Evolutionary conservation across 2,888 invertebrate species (phyloP).

Genomic region (Cantharis flavilabris): DNA sequence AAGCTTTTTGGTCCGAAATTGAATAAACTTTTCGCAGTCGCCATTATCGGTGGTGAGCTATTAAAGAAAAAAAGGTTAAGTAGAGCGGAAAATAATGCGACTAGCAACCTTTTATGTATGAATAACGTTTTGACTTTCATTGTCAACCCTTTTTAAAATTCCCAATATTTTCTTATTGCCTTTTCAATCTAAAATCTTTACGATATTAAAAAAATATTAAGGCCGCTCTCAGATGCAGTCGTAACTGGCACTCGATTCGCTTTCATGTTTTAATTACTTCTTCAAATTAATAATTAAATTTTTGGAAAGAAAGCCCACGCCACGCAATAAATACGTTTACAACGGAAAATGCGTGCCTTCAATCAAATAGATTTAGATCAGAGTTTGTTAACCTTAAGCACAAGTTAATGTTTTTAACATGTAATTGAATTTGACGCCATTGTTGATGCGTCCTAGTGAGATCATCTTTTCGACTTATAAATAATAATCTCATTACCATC

Average conservation of each 20-base stretch:
- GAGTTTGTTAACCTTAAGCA: slow-evolving; percentile 26
- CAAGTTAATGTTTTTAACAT: slow-evolving; percentile 25
- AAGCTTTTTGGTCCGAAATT: not conserved
- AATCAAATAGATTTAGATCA: slow-evolving; percentile 17
- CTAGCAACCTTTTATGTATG: slow-evolving; percentile 1
- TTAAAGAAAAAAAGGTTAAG: slow-evolving; percentile 13
- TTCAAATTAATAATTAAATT: not conserved
- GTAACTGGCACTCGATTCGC: not conserved
- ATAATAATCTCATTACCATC: slow-evolving; percentile 25
- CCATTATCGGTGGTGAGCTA: slow-evolving; percentile 3
- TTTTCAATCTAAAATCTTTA: not conserved
- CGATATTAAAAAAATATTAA: not conserved
- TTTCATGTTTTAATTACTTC: not conserved
- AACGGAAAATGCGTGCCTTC: slow-evolving; percentile 7
- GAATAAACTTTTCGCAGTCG: slow-evolving; percentile 1
- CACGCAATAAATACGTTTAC: not conserved
- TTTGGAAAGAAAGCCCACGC: not conserved
- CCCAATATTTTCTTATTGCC: not conserved
- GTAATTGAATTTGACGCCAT: slow-evolving; percentile 27
- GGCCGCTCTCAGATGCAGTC: not conserved
- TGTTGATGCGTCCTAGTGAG: slow-evolving; percentile 24
- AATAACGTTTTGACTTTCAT: slow-evolving; percentile 2
- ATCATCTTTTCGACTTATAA: slow-evolving; percentile 26
- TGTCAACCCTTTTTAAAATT: not conserved
- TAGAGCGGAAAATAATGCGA: slow-evolving; percentile 15